Percentiles rank a stretch among this genome's conserved stretches.
Evolutionary conservation across 2,113 vertebrate species (phyloP).

Genomic region (Hemiprocne comata): DNA sequence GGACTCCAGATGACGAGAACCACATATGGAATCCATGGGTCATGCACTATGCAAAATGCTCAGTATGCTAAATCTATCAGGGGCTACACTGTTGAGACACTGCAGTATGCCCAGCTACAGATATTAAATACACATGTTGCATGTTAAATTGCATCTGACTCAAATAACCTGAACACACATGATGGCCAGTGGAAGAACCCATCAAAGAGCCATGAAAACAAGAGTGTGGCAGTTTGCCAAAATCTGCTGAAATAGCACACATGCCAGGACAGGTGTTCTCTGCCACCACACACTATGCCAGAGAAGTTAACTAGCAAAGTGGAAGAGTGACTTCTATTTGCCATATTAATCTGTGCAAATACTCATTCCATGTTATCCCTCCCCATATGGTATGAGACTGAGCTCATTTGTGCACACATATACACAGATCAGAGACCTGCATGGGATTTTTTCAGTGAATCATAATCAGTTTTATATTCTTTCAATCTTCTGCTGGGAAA

Average conservation of each 20-base stretch:
- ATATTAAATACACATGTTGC: background rate
- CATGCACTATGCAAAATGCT: background rate
- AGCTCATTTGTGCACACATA: background rate
- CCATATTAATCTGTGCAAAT: background rate
- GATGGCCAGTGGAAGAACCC: background rate
- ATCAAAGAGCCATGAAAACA: constrained; percentile 3
- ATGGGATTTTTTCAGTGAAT: background rate
- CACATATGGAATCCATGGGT: background rate
- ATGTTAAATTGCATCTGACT: background rate
- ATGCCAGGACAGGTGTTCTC: background rate
- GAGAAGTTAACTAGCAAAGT: background rate
- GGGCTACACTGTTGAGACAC: background rate
- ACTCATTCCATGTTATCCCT: background rate
- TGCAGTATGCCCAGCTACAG: background rate
- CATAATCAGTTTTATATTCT: background rate
- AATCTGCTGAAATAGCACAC: background rate
- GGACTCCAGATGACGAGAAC: background rate
- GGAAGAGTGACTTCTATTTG: background rate
- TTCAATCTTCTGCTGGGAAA: background rate
- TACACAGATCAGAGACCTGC: background rate
- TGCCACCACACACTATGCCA: background rate
- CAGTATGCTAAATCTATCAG: background rate
- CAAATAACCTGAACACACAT: background rate
- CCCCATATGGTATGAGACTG: background rate
- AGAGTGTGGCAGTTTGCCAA: background rate